A percentile compares a stretch with the other conserved stretches of the same genome.
Conservation (phyloP, 2,797 vertebrate species). For the Myiotriccus ornatus region DNA sequence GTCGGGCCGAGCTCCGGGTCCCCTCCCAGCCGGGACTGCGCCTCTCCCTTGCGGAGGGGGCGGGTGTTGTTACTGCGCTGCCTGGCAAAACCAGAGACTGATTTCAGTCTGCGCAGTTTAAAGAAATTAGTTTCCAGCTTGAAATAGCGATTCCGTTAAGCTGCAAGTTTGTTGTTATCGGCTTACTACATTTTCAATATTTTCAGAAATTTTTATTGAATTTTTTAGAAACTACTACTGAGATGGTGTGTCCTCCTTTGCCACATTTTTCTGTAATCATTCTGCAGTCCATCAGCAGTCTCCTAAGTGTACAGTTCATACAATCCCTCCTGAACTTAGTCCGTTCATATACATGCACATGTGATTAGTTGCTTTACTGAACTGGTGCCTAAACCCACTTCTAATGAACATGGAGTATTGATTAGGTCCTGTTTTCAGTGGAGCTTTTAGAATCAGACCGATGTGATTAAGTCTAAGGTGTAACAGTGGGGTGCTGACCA, state of each 20-base stretch:
- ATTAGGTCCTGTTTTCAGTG: neutral
- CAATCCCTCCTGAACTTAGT: neutral
- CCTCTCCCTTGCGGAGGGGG: neutral
- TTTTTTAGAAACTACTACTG: neutral
- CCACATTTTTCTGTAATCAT: neutral
- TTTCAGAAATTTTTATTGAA: neutral
- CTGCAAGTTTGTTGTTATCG: neutral
- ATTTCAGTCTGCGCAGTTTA: neutral
- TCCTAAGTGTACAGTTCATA: neutral
- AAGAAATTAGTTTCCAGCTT: neutral
- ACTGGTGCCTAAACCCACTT: neutral
- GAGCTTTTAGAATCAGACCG: neutral
- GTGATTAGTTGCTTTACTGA: neutral
- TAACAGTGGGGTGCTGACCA: neutral
- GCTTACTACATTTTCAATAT: neutral
- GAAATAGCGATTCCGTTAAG: neutral
- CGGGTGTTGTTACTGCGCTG: accelerated
- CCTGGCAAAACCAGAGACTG: neutral
- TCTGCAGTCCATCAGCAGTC: neutral
- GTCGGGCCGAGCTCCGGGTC: too few relatives aligned
- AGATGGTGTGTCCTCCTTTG: neutral
- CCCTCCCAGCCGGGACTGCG: too few relatives aligned
- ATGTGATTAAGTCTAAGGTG: neutral
- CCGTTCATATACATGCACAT: neutral
- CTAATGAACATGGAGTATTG: neutral